Base-by-base conservation (phyloP, 37 sponge, comb jelly and placozoan species). In the Aphrocallistes beatrix region DNA sequence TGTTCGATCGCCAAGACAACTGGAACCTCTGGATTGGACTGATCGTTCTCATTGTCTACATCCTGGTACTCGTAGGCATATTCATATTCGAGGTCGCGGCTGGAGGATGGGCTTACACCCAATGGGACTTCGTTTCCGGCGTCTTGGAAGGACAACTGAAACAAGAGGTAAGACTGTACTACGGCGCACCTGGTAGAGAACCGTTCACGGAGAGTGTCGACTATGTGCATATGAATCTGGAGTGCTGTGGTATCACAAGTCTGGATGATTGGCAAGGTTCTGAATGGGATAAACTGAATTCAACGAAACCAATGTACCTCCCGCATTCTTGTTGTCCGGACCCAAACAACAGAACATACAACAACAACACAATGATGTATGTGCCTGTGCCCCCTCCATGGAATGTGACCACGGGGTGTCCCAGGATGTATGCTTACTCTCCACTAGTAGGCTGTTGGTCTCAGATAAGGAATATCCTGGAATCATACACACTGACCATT, bases 1-100 rank as follows among this genome's bases (percentile, higher is more conserved):
- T 60, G n/a, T 60, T 60, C 75, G 75, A 60, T 60, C 10, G 75
- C 10, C 75, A 60, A 28, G 75, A 60, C 34, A 60, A 60, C 75
- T 60, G 8, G 75, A 60, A 60, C 34, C 21, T 60, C 6, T 60
- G 75, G 75, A 13, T 60, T 60, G 75, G 75, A 60, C 75, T 60
- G 75, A 60, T 60, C 8, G 75, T 60, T 1, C 17, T 60, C n/a
- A 60, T 60, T 60, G n/a, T 60, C 75, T 60, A 60, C 75, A 60
- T 60, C 3, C 34, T 60, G 75, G 75, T 60, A 6, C 75, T 60
- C 25, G 8, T 13, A 25, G 75, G 75, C 8, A 60, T 60, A 60
- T 60, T 60, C 75, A 60, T 60, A 32, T 60, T 60, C n/a, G 75
- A 60, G 34, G n/a, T 60, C 10, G 10, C 75, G 3, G 75, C 75